phyloP scores from a whole-genome alignment of 2,113 vertebrate species.

The Oncorhynchus gorbuscha region DNA sequence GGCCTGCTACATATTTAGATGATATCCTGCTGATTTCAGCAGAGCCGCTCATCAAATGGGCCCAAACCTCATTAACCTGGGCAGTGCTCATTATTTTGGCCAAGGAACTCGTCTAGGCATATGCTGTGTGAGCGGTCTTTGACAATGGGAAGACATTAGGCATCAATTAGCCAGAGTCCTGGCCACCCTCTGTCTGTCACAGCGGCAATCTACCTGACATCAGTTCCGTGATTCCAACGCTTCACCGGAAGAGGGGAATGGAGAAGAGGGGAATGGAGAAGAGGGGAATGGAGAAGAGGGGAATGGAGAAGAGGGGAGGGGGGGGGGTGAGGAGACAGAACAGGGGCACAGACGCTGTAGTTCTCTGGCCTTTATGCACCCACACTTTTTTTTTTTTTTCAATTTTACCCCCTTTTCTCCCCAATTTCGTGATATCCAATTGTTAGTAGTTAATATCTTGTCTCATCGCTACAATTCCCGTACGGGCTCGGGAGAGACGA shows the following conservation, averaged over 20 bases:
- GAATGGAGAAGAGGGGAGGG: background rate
- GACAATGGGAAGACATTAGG: constrained; percentile 37
- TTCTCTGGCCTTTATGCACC: background rate
- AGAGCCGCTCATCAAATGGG: constrained; percentile 1
- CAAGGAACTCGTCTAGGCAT: constrained; percentile 32
- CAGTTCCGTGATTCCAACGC: background rate
- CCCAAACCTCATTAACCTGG: constrained; percentile 24
- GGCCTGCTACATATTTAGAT: too few species aligned
- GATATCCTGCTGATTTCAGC: constrained; percentile 17
- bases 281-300: background rate
- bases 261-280: background rate
- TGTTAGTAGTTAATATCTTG: too few species aligned
- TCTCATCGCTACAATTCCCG: too few species aligned
- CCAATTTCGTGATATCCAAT: too few species aligned
- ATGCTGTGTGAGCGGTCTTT: constrained; percentile 34
- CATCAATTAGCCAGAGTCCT: constrained; percentile 40
- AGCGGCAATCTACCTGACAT: constrained; percentile 12
- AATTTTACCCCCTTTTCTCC: too few species aligned
- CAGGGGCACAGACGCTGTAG: background rate
- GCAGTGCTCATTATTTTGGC: constrained; percentile 44
- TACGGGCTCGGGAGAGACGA: too few species aligned
- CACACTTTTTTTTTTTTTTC: too few species aligned
- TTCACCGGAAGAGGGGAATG: background rate
- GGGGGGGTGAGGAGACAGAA: background rate
- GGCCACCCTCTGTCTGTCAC: constrained; percentile 17